Conservation (phyloP, 2,113 vertebrate species). For the Crotophaga sulcirostris region DNA sequence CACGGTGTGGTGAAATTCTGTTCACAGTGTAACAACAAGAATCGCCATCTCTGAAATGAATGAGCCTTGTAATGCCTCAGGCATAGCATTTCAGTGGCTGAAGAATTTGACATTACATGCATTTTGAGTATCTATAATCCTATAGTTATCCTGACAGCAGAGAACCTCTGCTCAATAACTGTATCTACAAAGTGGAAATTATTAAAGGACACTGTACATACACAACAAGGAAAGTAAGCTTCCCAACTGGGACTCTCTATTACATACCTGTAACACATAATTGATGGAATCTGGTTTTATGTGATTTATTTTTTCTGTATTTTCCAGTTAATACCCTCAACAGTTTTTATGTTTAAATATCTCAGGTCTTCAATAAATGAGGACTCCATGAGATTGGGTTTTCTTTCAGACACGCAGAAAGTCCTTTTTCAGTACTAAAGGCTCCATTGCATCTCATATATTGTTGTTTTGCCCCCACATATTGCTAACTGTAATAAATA, state of each 20-base stretch:
- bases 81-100: slow-evolving; percentile 53
- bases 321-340: not conserved
- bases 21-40: slow-evolving; percentile 39
- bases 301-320: not conserved
- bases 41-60: slow-evolving; percentile 56
- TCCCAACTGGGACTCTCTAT: not conserved
- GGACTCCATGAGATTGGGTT: not conserved
- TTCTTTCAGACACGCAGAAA: not conserved
- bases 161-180: not conserved
- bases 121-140: slow-evolving; percentile 47
- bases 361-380: not conserved
- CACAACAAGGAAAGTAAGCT: not conserved
- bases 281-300: not conserved
- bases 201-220: not conserved
- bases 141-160: not conserved
- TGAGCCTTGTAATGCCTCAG: slow-evolving; percentile 61
- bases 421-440: not conserved
- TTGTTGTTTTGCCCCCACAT: not conserved
- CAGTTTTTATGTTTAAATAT: not conserved
- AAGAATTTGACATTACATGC: slow-evolving; percentile 28
- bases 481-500: not conserved
- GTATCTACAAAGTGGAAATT: not conserved
- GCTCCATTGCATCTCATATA: not conserved
- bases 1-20: not conserved
- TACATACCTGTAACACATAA: not conserved